Evolutionary conservation across 2,113 vertebrate genomes (phyloP), one percentile per base, ranked within the genome.

Genomic region (Corydoras maculifer): DNA sequence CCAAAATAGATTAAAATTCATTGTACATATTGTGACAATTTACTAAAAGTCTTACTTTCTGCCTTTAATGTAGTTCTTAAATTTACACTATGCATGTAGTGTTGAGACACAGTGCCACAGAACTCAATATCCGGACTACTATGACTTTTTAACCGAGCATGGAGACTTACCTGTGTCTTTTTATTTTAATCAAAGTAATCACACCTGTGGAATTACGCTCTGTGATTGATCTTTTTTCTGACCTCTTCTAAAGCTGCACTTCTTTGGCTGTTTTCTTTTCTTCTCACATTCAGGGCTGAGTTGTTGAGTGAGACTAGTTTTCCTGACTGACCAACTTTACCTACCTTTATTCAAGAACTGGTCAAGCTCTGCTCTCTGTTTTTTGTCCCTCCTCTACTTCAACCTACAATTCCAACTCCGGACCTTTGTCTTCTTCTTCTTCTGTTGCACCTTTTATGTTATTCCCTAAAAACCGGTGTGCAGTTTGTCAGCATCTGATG

Each of bases 241-340:
- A 68, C 67, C 51, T 79, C 61, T 58, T 79, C 70, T 79, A 70
- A 74, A 61, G 57, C 62, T 79, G 53, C 73, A 70, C 64, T 70
- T 75, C 53, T 75, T 51, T 53, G 55, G 29, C 67, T 89, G 69
- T 90, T 85, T 90, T 88, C 85, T 90, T 90, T 85, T 88, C 88
- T 82, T 91, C 84, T 90, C 80, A 43, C 89, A 89, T 90, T 87
- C 85, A 91, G 90, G 89, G 88, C 87, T 89, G 89, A 91, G 77
- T 90, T 91, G 86, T 89, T 91, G 90, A 91, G 90, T 87, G 90
- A 91, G 86, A 90, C 88, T 91, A 91, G 90, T 88, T 90, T 91
- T 83, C 90, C 88, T 84, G 90, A 91, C 87, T 91, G 90, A 91
- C 85, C 88, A 83, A 81, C 81, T 81, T 84, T 75, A 76, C 86